phyloP scores from a whole-genome alignment of 2,888 invertebrate species.

The Noctuana brunneofusca region DNA sequence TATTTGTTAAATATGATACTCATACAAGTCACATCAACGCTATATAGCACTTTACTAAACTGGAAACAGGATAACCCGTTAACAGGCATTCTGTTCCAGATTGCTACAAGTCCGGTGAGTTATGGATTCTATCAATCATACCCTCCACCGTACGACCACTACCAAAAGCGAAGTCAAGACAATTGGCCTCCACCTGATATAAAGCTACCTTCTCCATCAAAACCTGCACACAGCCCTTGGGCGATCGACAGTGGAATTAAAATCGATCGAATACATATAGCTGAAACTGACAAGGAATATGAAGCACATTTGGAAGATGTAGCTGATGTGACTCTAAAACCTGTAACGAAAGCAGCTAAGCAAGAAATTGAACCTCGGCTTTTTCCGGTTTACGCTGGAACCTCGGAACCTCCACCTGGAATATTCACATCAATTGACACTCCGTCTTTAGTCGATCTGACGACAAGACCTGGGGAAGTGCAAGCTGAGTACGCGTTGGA shows the following conservation, averaged over 20 bases:
- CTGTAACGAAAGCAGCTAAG: conserved; percentile 3
- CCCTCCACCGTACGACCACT: conserved; percentile 73
- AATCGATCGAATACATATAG: conserved; percentile 59
- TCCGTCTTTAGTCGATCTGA: conserved; percentile 61
- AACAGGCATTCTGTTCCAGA: conserved; percentile 82
- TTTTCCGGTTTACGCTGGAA: conserved; percentile 59
- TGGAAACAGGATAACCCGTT: conserved; percentile 66
- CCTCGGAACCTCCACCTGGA: conserved; percentile 46
- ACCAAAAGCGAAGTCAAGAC: conserved; percentile 68
- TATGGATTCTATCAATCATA: conserved; percentile 88
- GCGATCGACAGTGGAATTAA: conserved; percentile 51
- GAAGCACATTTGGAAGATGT: conserved; percentile 26
- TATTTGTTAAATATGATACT: not conserved
- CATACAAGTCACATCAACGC: conserved; percentile 39
- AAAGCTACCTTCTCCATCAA: conserved; percentile 61
- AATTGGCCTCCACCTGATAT: conserved; percentile 59
- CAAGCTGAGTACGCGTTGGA: conserved; percentile 77
- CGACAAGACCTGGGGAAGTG: conserved; percentile 71
- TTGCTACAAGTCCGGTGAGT: conserved; percentile 88
- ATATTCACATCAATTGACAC: conserved; percentile 59
- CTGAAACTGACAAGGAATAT: conserved; percentile 43
- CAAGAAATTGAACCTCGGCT: conserved; percentile 50
- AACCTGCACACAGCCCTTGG: conserved; percentile 54
- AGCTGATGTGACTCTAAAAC: not conserved
- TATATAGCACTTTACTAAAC: conserved; percentile 63